phyloP scores from a whole-genome alignment of 2,797 vertebrate genomes.

The Poeciliopsis presidionis region DNA sequence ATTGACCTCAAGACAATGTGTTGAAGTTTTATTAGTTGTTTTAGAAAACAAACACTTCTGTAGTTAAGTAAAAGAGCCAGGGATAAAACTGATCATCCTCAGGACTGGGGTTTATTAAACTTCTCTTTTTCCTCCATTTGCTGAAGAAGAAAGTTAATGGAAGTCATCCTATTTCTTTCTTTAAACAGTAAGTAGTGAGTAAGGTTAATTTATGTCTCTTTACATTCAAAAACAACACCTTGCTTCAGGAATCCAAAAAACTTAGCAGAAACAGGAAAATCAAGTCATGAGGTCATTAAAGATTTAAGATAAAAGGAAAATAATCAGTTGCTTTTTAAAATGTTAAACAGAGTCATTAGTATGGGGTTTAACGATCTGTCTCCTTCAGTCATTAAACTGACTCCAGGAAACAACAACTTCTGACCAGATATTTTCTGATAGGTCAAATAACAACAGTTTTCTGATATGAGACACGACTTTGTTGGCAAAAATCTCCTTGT shows the following conservation, averaged over 20 bases:
- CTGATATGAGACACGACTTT: too few species aligned
- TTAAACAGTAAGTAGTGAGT: background rate
- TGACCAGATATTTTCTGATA: background rate
- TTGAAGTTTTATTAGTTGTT: conserved; percentile 28
- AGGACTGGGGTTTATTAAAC: conserved; percentile 39
- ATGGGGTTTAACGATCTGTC: background rate
- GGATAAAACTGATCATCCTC: conserved; percentile 11
- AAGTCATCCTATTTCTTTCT: conserved; percentile 23
- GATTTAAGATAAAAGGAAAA: too few species aligned
- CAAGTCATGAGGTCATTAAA: too few species aligned
- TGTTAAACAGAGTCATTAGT: too few species aligned
- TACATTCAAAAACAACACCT: background rate
- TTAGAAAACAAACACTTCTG: conserved; percentile 23
- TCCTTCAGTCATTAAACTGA: background rate
- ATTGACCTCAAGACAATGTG: conserved; percentile 37
- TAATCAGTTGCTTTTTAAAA: too few species aligned
- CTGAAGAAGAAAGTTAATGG: conserved; percentile 28
- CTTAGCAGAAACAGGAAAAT: background rate
- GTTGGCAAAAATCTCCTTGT: background rate
- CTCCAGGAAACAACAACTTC: background rate
- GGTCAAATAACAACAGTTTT: background rate
- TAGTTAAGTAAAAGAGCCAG: conserved; percentile 17
- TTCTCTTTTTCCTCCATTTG: conserved; percentile 25
- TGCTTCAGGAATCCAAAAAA: background rate
- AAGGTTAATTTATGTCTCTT: background rate